phyloP scores from a whole-genome alignment of 2,888 invertebrate species.

The Acronicta aceris region DNA sequence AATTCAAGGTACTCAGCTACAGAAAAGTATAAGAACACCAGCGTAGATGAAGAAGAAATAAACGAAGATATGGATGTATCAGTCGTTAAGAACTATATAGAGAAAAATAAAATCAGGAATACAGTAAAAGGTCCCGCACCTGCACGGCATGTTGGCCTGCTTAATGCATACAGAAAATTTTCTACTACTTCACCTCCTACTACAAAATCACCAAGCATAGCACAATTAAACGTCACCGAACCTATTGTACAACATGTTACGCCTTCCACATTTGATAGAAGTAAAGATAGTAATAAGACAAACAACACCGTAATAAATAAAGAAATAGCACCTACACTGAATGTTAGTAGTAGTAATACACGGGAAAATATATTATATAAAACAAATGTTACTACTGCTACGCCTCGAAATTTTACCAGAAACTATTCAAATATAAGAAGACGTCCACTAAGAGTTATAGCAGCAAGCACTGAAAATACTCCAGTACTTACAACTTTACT shows the following conservation, averaged over 20 bases:
- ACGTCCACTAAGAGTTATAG: constrained; percentile 75
- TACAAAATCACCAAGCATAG: constrained; percentile 70
- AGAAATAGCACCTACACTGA: constrained; percentile 57
- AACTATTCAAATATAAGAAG: constrained; percentile 78
- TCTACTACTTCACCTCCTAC: constrained; percentile 73
- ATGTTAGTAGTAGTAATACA: constrained; percentile 54
- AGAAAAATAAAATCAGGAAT: constrained; percentile 87
- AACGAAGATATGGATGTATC: constrained; percentile 90
- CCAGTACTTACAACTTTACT: constrained; percentile 49
- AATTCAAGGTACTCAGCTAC: constrained; percentile 85
- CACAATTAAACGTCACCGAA: constrained; percentile 76
- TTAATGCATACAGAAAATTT: constrained; percentile 84
- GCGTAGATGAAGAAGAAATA: constrained; percentile 87
- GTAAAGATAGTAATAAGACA: constrained; percentile 61
- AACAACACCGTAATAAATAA: constrained; percentile 58
- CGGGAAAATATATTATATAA: constrained; percentile 63
- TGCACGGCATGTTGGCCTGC: constrained; percentile 81
- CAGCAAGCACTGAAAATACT: constrained; percentile 72
- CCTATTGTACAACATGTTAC: constrained; percentile 68
- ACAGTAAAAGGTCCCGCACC: constrained; percentile 87
- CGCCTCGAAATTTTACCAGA: constrained; percentile 78
- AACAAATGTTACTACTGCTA: constrained; percentile 60
- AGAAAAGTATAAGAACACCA: constrained; percentile 84
- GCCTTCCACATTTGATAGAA: constrained; percentile 64
- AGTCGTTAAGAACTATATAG: constrained; percentile 87